Conservation (phyloP, 2,113 vertebrate species). For the Prochilodus magdalenae region DNA sequence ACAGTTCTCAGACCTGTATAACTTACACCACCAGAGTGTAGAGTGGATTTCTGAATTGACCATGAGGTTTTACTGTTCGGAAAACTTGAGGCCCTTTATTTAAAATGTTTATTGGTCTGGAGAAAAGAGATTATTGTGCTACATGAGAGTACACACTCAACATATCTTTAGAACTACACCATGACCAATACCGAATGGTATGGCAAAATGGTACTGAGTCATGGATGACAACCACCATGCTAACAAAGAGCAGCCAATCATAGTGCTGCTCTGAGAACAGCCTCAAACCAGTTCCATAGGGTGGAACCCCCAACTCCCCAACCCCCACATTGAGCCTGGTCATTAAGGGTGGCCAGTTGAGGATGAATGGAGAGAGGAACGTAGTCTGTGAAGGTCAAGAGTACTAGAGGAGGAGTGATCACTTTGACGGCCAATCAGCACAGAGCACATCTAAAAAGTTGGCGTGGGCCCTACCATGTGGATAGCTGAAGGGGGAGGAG, state of each 20-base stretch:
- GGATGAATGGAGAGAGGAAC: background rate
- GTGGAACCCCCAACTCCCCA: background rate
- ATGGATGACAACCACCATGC: background rate
- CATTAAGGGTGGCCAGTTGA: background rate
- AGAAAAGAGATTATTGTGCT: background rate
- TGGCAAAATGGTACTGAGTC: background rate
- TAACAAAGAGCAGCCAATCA: background rate
- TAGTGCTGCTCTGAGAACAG: background rate
- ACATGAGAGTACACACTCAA: background rate
- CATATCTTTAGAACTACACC: background rate
- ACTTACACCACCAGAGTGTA: background rate
- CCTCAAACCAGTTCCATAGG: background rate
- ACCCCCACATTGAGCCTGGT: background rate
- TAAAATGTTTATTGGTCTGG: background rate
- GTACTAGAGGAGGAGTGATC: background rate
- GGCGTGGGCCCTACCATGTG: conserved; percentile 1
- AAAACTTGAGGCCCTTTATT: background rate
- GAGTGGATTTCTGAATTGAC: background rate
- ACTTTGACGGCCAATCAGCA: background rate
- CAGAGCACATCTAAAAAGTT: background rate
- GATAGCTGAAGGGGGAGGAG: background rate
- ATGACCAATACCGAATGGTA: background rate
- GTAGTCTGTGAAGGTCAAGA: conserved; percentile 1
- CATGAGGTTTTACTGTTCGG: background rate
- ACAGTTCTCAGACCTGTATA: background rate